Conservation (phyloP, 2,797 vertebrate genomes). For the Taeniopygia guttata region DNA sequence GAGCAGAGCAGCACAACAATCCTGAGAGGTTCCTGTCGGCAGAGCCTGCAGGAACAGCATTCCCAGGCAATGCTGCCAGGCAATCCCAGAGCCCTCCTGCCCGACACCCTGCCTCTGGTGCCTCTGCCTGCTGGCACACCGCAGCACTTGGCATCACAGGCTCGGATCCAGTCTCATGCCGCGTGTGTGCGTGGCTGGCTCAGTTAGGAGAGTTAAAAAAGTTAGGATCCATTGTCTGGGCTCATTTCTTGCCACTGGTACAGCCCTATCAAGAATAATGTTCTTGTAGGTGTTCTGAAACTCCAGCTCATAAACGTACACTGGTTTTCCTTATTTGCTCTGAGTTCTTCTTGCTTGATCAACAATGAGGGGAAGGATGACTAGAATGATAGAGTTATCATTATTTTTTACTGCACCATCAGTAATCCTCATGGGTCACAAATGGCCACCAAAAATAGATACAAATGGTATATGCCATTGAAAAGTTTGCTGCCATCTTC, state of each 20-base stretch:
- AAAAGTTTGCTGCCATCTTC: background rate
- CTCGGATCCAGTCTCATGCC: background rate
- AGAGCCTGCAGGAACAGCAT: background rate
- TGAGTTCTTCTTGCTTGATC: background rate
- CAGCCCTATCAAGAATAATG: background rate
- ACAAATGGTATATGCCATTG: background rate
- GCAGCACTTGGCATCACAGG: background rate
- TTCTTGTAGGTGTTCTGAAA: background rate
- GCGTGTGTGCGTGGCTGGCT: background rate
- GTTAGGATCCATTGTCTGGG: background rate
- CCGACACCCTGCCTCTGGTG: rapidly evolving
- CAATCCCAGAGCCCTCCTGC: background rate
- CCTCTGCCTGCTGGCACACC: background rate
- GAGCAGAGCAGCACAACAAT: background rate
- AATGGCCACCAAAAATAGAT: background rate
- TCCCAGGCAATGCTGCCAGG: background rate
- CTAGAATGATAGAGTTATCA: background rate
- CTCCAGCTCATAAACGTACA: background rate
- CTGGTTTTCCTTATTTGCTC: background rate
- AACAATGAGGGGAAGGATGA: background rate
- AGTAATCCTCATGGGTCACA: background rate
- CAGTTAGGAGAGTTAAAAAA: background rate
- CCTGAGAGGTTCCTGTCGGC: rapidly evolving
- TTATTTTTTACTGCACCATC: background rate
- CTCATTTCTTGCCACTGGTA: background rate